Base-by-base conservation (phyloP, 2,888 invertebrate genomes). In the Anaspis maculata region DNA sequence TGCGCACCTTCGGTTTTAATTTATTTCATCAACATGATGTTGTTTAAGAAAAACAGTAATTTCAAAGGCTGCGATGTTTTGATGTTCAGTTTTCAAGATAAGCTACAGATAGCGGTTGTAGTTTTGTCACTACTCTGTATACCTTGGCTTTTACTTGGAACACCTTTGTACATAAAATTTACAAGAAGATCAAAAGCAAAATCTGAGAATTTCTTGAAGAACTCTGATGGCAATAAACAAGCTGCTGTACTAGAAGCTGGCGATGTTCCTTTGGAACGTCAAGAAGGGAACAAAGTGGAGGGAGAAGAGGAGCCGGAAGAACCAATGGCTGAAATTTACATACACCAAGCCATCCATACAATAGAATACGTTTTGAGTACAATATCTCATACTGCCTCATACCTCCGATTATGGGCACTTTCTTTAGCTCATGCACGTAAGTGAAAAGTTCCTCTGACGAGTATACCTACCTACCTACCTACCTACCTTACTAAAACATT, bases 291-390 rank as follows among this genome's bases (percentile, higher is more conserved):
- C 24, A 48, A 48, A 2, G 59, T 58, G 9, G 44, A 45, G 10
- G 28, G 71, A 67, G 71, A 71, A 2, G 61, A 67, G 2, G 71
- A 50, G 39, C 54, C 59, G 34, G 86, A 53, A 26, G 86, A 80
- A 48, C 73, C 83, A 2, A 82, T 90, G 66, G 76, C 84, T 44
- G 95, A 95, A 60, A 68, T 92, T 48, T 83, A 90, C 73, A 92
- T 96, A 54, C 84, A 91, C 62, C 94, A 95, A 59, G 83, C 80
- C 11, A 96, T 96, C 52, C 94, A 96, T 66, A 96, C 96, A 2
- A 94, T 96, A 41, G 96, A 96, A 69, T 96, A 90, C 57, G 89
- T 92, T 44, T 76, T 96, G 42, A 92, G 94, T 54, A 94, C 92
- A 38, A 83, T 97, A 46, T 95, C 95, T 0, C 94, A 96, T 61